A percentile compares a stretch with the other conserved stretches of the same genome.
These are phyloP conservation scores for Incurvaria masculella DNA, from an alignment of 2,888 invertebrate species.

Conservation along the genomic window DNA sequence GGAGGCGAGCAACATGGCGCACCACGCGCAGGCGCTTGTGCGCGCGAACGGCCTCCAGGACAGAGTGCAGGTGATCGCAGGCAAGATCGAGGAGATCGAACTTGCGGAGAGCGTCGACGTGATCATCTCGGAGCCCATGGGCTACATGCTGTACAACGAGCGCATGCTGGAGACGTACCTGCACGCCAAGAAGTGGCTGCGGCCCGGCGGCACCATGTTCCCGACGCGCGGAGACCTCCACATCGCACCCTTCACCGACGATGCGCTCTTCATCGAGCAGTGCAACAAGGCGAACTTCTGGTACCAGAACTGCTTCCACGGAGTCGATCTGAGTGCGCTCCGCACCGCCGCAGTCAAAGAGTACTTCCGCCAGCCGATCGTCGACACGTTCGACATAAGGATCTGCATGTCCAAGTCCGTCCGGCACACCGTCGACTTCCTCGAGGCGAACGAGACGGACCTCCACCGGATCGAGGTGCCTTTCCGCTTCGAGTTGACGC, in stretches of 20 bases:
- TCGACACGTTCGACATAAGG: constrained; percentile 97
- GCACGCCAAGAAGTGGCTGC: constrained; percentile 97
- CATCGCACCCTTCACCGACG: constrained; percentile 97
- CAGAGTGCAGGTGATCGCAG: constrained; percentile 89
- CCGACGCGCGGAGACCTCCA: constrained; percentile 96
- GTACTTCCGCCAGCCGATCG: constrained; percentile 97
- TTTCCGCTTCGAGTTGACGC: constrained; percentile 86
- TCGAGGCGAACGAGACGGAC: constrained; percentile 88
- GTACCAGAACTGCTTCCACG: constrained; percentile 98
- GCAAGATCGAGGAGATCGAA: constrained; percentile 98
- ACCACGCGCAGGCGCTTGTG: constrained; percentile 89
- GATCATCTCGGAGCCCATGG: constrained; percentile 99
- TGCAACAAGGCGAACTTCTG: constrained; percentile 99
- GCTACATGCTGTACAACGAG: constrained; percentile 99
- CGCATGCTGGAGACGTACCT: constrained; percentile 98
- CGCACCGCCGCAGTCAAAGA: constrained; percentile 93
- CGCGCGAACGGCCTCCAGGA: constrained; percentile 85
- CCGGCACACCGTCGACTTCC: constrained; percentile 91
- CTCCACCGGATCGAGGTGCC: constrained; percentile 95
- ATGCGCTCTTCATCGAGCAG: constrained; percentile 96
- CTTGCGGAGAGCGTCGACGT: constrained; percentile 94
- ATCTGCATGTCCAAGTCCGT: constrained; percentile 95
- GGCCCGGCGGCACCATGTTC: constrained; percentile 93
- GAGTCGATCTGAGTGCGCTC: constrained; percentile 90
- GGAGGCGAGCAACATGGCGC: constrained; percentile 99